phyloP scores from a whole-genome alignment of 2,888 invertebrate species.

The Thyatira batis region DNA sequence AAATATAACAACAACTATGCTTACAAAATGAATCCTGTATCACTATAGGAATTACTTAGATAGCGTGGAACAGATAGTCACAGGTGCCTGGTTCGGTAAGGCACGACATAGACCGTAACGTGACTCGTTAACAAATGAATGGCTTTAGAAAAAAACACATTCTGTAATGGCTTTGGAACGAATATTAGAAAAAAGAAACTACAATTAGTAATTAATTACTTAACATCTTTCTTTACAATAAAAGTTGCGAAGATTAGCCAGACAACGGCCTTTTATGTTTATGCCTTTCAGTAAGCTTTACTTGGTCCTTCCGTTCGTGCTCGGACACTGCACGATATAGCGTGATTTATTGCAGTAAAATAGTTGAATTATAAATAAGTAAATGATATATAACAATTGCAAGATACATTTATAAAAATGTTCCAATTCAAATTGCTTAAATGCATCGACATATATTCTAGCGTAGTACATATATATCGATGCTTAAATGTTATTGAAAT shows the following conservation, averaged over 20 bases:
- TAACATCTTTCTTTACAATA: neutral
- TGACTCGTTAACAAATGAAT: conserved; percentile 25
- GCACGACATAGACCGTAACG: conserved; percentile 27
- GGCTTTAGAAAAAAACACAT: neutral
- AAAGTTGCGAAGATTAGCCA: neutral
- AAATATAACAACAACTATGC: too few species aligned
- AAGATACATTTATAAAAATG: conserved; percentile 7
- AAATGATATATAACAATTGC: conserved; percentile 8
- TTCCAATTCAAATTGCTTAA: conserved; percentile 2
- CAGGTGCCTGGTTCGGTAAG: conserved; percentile 36
- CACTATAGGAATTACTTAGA: neutral
- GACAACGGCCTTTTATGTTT: neutral
- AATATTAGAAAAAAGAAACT: too few species aligned
- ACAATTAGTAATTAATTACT: too few species aligned
- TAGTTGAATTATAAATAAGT: too few species aligned
- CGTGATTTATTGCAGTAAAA: conserved; percentile 38
- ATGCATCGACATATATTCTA: too few species aligned
- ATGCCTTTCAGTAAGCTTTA: neutral
- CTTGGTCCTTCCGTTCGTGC: neutral
- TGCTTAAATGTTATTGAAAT: too few species aligned
- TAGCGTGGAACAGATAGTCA: neutral
- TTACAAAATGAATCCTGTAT: neutral
- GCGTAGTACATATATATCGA: too few species aligned
- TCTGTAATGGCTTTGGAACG: neutral
- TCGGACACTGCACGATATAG: conserved; percentile 25